Conservation (phyloP, 2,797 vertebrate species). For the Sphaeramia orbicularis region DNA sequence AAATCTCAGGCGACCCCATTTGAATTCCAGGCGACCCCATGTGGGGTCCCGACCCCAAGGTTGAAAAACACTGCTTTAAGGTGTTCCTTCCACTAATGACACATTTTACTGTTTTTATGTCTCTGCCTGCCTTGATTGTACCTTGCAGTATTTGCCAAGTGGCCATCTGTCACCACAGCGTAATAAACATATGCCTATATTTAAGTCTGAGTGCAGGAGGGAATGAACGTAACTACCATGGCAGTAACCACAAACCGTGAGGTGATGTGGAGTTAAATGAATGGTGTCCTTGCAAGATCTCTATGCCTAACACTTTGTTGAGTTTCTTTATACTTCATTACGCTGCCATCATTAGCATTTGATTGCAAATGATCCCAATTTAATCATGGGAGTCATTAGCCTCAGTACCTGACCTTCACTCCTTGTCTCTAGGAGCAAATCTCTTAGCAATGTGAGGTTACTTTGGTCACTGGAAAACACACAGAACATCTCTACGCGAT, state of each 20-base stretch:
- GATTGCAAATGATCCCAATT: conserved; percentile 28
- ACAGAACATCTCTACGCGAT: not conserved
- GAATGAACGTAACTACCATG: not conserved
- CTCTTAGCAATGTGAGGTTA: not conserved
- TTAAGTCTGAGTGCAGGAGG: not conserved
- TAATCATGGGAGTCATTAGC: conserved; percentile 18
- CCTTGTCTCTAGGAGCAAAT: not conserved
- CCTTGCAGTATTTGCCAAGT: not conserved
- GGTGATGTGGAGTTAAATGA: conserved; percentile 10
- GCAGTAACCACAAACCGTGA: conserved; percentile 16
- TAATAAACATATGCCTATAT: not conserved
- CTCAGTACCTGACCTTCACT: conserved; percentile 24
- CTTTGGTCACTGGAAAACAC: conserved; percentile 16
- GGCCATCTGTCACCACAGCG: conserved; percentile 1
- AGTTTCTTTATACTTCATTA: conserved; percentile 43
- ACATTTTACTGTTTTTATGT: not conserved
- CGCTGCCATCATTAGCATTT: conserved; percentile 34
- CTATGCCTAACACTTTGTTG: not conserved
- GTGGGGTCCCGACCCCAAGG: too few species aligned
- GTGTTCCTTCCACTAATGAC: too few species aligned
- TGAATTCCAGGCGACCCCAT: too few species aligned
- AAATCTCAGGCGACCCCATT: too few species aligned
- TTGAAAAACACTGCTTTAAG: too few species aligned
- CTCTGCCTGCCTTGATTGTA: not conserved
- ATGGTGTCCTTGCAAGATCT: conserved; percentile 7